phyloP scores from a whole-genome alignment of 2,888 invertebrate genomes.

The Orthosia incerta region DNA sequence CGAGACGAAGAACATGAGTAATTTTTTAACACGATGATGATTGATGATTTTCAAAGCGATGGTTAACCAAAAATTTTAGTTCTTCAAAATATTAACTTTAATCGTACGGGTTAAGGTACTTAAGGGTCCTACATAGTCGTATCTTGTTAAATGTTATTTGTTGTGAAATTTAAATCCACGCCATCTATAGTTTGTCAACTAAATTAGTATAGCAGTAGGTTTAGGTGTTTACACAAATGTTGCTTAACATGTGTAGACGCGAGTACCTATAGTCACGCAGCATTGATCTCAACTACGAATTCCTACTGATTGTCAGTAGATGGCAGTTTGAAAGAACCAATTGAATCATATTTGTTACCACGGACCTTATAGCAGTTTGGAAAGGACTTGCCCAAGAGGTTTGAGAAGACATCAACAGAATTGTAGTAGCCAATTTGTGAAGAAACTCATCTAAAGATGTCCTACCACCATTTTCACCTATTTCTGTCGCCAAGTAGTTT shows the following conservation, averaged over 20 bases:
- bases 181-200: conserved; percentile 38
- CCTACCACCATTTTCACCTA: not conserved
- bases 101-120: too few relatives aligned
- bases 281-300: conserved; percentile 9
- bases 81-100: too few relatives aligned
- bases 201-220: not conserved
- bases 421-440: not conserved
- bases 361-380: too few relatives aligned
- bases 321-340: conserved; percentile 28
- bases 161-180: conserved; percentile 12
- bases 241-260: not conserved
- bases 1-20: not conserved
- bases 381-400: too few relatives aligned
- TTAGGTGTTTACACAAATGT: not conserved
- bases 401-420: not conserved
- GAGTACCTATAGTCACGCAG: not conserved
- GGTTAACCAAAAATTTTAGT: not conserved
- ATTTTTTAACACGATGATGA: not conserved
- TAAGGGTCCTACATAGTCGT: too few relatives aligned
- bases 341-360: not conserved
- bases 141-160: too few relatives aligned
- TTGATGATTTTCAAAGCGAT: too few relatives aligned
- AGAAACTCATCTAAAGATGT: not conserved
- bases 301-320: conserved; percentile 32
- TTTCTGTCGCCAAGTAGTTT: too few relatives aligned